phyloP scores from a whole-genome alignment of 2,888 invertebrate genomes.

The Ceraclea dissimilis region DNA sequence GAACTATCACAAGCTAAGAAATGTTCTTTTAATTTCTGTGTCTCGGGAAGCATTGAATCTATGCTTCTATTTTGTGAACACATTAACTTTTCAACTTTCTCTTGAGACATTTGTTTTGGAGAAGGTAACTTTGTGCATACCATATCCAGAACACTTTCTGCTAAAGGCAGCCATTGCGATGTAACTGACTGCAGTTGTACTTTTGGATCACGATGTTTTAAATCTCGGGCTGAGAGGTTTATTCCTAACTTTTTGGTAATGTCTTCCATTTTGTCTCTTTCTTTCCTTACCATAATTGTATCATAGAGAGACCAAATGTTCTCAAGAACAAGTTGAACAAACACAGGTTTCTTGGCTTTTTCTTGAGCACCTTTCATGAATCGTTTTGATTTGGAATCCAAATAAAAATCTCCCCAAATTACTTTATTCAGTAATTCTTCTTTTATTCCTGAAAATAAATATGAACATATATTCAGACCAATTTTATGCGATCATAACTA shows the following conservation, averaged over 20 bases:
- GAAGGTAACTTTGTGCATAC: constrained; percentile 76
- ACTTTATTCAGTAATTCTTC: constrained; percentile 66
- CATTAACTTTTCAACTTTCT: constrained; percentile 77
- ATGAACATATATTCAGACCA: too few species aligned
- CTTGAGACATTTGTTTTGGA: constrained; percentile 65
- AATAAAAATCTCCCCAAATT: constrained; percentile 92
- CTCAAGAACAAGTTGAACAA: constrained; percentile 85
- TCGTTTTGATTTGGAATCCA: constrained; percentile 75
- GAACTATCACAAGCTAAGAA: constrained; percentile 61
- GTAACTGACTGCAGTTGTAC: constrained; percentile 74
- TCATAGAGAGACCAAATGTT: constrained; percentile 89
- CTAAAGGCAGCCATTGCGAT: constrained; percentile 85
- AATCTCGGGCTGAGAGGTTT: constrained; percentile 65
- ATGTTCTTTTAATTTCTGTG: constrained; percentile 61
- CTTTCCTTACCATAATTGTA: constrained; percentile 65
- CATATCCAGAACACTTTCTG: constrained; percentile 73
- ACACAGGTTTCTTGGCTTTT: constrained; percentile 86
- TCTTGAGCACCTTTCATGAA: constrained; percentile 84
- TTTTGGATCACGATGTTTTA: constrained; percentile 69
- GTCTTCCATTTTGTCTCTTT: constrained; percentile 61
- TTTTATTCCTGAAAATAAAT: constrained; percentile 51
- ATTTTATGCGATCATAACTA: too few species aligned
- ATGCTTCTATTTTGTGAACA: constrained; percentile 64
- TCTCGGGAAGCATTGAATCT: constrained; percentile 58
- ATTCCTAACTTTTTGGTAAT: constrained; percentile 73